A percentile compares a stretch with the other conserved stretches of the same genome.
Evolutionary conservation across 2,113 vertebrate species (phyloP).

Genomic region (Mesoclemmys tuberculata): DNA sequence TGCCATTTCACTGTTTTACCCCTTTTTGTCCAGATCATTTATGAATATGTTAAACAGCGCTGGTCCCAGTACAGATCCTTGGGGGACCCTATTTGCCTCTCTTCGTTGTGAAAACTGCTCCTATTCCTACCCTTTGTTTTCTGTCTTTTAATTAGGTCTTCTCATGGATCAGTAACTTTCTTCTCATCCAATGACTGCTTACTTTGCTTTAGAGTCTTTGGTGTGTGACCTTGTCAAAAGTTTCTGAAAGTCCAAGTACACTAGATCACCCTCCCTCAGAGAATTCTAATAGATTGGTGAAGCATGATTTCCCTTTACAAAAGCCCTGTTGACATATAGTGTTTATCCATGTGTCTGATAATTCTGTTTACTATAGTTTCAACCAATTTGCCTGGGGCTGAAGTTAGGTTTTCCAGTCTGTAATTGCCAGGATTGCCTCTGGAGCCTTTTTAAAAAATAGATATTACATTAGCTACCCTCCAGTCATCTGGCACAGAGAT

Average conservation of each 20-base stretch:
- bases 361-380: background rate
- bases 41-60: background rate
- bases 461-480: background rate
- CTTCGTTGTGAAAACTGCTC: background rate
- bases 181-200: too few relatives aligned
- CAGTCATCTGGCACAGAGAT: background rate
- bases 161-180: too few relatives aligned
- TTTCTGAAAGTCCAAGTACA: background rate
- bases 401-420: background rate
- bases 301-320: background rate
- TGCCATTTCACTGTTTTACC: background rate
- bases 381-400: background rate
- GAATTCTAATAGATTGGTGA: background rate
- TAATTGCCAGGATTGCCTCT: background rate
- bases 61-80: background rate
- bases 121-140: background rate
- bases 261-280: background rate
- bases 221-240: background rate
- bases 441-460: background rate
- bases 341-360: too few relatives aligned
- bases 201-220: background rate
- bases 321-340: background rate
- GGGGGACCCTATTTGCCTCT: background rate
- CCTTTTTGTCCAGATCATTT: background rate
- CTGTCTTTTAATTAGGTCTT: background rate